phyloP scores from a whole-genome alignment of 2,113 vertebrate genomes.

The Nesogale talazaci region DNA sequence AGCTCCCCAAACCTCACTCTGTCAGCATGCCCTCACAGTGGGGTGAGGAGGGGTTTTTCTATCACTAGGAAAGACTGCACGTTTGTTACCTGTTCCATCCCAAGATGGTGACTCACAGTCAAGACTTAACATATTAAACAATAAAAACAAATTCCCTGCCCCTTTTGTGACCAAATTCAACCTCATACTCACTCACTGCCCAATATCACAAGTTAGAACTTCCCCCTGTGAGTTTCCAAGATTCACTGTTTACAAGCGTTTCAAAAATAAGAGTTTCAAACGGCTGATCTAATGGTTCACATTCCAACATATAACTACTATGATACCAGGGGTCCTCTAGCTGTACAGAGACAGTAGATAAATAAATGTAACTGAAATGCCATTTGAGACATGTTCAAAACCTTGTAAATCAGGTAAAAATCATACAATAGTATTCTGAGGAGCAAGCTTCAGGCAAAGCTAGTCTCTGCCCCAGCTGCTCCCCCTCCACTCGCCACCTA shows the following conservation, averaged over 20 bases:
- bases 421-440: not conserved
- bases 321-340: no score
- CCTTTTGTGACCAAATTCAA: no score
- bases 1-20: constrained; percentile 10
- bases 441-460: constrained; percentile 30
- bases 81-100: not conserved
- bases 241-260: no score
- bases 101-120: not conserved
- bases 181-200: no score
- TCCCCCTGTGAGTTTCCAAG: no score
- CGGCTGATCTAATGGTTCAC: no score
- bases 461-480: not conserved
- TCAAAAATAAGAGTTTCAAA: no score
- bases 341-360: not conserved
- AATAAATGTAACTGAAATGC: not conserved
- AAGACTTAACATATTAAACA: not conserved
- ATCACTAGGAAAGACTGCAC: not conserved
- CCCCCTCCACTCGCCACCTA: not conserved
- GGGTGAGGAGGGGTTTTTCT: not conserved
- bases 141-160: no score
- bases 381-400: constrained; percentile 20
- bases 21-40: not conserved
- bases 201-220: no score
- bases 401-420: not conserved
- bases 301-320: no score